Percentiles rank a stretch among this genome's conserved stretches.
These are phyloP conservation scores for Teleiodes luculella DNA, from an alignment of 2,888 invertebrate species.

Conservation along the genomic window DNA sequence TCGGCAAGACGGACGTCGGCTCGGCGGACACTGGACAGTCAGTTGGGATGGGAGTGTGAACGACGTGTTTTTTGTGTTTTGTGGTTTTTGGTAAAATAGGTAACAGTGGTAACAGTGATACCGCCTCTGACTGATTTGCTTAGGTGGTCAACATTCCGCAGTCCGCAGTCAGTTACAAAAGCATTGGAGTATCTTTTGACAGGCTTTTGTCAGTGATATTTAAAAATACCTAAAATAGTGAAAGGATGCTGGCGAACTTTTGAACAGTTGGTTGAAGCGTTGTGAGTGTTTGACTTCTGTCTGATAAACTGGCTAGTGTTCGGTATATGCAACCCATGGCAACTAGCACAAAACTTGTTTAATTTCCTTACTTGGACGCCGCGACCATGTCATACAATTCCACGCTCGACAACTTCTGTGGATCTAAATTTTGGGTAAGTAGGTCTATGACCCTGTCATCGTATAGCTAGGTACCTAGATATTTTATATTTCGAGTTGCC, in stretches of 20 bases:
- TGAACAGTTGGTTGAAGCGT: constrained; percentile 13
- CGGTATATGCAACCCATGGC: constrained; percentile 29
- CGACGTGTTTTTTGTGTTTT: constrained; percentile 15
- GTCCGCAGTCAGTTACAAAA: background rate
- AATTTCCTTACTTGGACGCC: background rate
- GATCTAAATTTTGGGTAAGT: constrained; percentile 89
- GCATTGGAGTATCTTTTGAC: background rate
- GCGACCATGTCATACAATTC: constrained; percentile 77
- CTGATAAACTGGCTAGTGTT: constrained; percentile 1
- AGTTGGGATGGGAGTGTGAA: constrained; percentile 9
- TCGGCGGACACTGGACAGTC: no score
- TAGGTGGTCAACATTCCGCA: constrained; percentile 7
- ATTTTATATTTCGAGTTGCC: background rate
- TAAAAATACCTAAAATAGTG: constrained; percentile 4
- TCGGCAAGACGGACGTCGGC: no score
- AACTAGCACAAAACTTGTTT: constrained; percentile 29
- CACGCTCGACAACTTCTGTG: constrained; percentile 87
- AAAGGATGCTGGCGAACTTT: constrained; percentile 16
- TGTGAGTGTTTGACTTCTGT: background rate
- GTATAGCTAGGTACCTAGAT: background rate
- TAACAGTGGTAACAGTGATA: constrained; percentile 21
- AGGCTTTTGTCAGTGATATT: background rate
- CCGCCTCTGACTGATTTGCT: constrained; percentile 1
- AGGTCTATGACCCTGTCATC: constrained; percentile 26
- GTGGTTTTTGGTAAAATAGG: constrained; percentile 12